A percentile compares a stretch with the other conserved stretches of the same genome.
These are phyloP conservation scores for Bellardia bayeri DNA, from an alignment of 2,888 invertebrate genomes.

Conservation along the genomic window DNA sequence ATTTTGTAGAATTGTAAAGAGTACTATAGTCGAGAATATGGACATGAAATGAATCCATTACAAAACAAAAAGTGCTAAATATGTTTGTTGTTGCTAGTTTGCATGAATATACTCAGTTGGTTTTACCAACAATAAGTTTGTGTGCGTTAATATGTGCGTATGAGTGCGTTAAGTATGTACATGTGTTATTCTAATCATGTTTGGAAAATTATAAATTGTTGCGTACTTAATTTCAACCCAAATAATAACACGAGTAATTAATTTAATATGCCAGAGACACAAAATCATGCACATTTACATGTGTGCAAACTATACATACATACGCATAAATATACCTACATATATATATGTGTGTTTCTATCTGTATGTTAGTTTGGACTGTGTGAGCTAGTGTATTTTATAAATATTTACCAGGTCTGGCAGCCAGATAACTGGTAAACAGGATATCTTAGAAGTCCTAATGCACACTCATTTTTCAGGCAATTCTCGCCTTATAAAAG, in stretches of 20 bases:
- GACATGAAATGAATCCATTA: conserved; percentile 50
- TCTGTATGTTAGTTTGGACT: background rate
- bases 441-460: too few species aligned
- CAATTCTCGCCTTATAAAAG: too few species aligned
- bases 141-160: background rate
- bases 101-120: conserved; percentile 26
- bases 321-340: conserved; percentile 9
- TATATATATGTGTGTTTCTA: background rate
- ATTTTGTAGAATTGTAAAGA: conserved; percentile 50
- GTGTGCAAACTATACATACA: background rate
- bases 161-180: conserved; percentile 49
- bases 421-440: too few species aligned
- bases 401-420: conserved; percentile 1
- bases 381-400: conserved; percentile 13
- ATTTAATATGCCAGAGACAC: conserved; percentile 82
- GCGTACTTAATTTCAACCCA: conserved; percentile 82
- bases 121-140: conserved; percentile 45
- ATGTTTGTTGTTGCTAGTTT: conserved; percentile 31
- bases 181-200: conserved; percentile 82
- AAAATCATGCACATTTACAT: conserved; percentile 68
- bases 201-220: conserved; percentile 82
- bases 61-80: conserved; percentile 18
- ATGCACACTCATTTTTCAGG: too few species aligned
- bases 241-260: conserved; percentile 83
- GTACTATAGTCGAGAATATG: conserved; percentile 55